A percentile compares a stretch with the other conserved stretches of the same genome.
Evolutionary conservation across 2,113 vertebrate species (phyloP).

Genomic region (Plectropomus leopardus): DNA sequence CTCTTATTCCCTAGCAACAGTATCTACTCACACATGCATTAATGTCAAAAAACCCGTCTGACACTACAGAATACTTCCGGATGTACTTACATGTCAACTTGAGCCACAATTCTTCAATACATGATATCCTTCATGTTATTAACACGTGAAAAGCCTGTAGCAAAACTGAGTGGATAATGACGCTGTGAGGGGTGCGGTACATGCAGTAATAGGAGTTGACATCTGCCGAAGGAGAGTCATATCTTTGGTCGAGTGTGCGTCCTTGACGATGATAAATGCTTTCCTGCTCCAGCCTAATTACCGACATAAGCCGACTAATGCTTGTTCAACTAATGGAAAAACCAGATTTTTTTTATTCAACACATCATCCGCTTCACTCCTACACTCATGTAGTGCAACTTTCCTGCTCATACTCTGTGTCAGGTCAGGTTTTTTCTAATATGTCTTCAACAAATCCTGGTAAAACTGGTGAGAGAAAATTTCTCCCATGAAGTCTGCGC

Average conservation of each 20-base stretch:
- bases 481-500: background rate
- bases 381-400: background rate
- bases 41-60: background rate
- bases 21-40: background rate
- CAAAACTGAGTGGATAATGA: conserved; percentile 1
- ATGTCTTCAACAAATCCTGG: background rate
- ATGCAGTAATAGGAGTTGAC: conserved; percentile 18
- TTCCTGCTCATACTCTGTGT: background rate
- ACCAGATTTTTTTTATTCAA: conserved; percentile 7
- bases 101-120: background rate
- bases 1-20: too few species aligned
- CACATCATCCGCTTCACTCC: conserved; percentile 19
- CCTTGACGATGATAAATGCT: conserved; percentile 37
- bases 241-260: background rate
- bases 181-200: background rate
- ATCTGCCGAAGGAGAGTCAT: conserved; percentile 20
- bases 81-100: background rate
- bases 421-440: background rate
- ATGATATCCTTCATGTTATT: background rate
- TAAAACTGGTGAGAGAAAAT: background rate
- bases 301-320: conserved; percentile 33
- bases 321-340: conserved; percentile 26
- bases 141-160: conserved; percentile 6
- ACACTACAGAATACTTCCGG: background rate
- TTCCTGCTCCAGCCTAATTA: conserved; percentile 24